A percentile compares a stretch with the other conserved stretches of the same genome.
Conservation (phyloP, 2,797 vertebrate genomes). For the Triplophysa bombifrons region DNA sequence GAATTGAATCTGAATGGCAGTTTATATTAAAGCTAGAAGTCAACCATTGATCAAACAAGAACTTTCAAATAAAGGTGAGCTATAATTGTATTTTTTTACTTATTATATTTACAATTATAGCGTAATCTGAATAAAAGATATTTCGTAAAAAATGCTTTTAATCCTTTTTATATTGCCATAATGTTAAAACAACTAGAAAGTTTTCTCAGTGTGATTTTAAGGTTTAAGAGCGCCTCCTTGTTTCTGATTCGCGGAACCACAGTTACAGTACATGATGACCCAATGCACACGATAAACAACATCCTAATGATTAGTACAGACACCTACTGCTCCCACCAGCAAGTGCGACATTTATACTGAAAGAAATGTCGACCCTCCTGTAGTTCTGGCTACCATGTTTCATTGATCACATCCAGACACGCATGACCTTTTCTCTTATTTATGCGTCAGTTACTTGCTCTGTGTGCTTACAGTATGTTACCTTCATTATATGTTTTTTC, state of each 20-base stretch:
- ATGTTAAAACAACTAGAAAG: too few relatives aligned
- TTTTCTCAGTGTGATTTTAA: slow-evolving; percentile 10
- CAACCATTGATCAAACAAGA: background rate
- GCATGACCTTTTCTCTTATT: background rate
- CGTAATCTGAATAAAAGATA: too few relatives aligned
- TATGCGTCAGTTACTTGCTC: background rate
- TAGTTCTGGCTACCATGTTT: background rate
- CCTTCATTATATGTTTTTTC: background rate
- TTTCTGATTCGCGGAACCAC: slow-evolving; percentile 27
- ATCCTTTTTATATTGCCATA: background rate
- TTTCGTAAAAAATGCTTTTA: background rate
- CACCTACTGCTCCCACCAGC: background rate
- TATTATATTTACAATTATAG: background rate
- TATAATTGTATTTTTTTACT: background rate
- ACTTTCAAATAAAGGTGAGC: background rate
- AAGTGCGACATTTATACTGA: background rate
- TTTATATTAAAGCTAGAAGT: background rate
- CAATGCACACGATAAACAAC: background rate
- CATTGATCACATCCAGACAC: background rate
- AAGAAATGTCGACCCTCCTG: background rate
- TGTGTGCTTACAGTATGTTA: background rate
- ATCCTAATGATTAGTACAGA: background rate
- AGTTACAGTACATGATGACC: background rate
- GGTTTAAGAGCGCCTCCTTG: slow-evolving; percentile 61
- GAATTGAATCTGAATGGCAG: background rate